These are phyloP conservation scores for Cephalopachus bancanus DNA, from an alignment of 2,797 vertebrate genomes.

Conservation along the genomic window DNA sequence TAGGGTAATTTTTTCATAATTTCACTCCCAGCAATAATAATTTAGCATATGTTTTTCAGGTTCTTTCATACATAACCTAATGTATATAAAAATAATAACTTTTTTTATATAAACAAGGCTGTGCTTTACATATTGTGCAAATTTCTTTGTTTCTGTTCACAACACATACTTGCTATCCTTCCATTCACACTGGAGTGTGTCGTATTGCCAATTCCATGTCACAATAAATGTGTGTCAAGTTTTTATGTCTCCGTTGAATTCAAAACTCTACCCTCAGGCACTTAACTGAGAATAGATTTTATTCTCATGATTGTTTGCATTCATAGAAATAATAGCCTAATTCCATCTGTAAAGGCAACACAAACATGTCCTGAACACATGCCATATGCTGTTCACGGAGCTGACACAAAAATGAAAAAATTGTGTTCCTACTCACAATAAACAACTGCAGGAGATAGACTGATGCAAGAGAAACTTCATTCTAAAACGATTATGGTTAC, in stretches of 20 bases:
- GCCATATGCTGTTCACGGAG: background rate
- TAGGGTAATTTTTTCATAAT: background rate
- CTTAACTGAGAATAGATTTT: slow-evolving; percentile 20
- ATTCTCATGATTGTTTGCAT: background rate
- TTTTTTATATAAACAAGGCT: background rate
- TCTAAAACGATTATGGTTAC: background rate
- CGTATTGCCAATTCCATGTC: background rate
- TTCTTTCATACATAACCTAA: background rate
- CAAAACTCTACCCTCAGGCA: background rate
- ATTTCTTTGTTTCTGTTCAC: background rate
- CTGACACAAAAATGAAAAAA: background rate
- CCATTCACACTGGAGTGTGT: background rate
- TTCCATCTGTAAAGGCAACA: background rate
- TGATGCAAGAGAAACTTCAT: background rate
- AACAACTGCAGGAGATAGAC: background rate
- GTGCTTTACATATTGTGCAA: background rate
- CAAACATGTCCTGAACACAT: background rate
- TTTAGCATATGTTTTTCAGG: background rate
- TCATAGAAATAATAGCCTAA: background rate
- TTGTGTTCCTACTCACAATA: background rate
- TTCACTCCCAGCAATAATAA: background rate
- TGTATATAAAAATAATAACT: background rate
- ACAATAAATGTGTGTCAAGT: slow-evolving; percentile 6
- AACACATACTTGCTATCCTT: background rate
- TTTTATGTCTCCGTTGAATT: slow-evolving; percentile 46